Evolutionary conservation across 2,888 invertebrate genomes (phyloP), one percentile per base, ranked within the genome.

Genomic region (Palloptera scutellata): DNA sequence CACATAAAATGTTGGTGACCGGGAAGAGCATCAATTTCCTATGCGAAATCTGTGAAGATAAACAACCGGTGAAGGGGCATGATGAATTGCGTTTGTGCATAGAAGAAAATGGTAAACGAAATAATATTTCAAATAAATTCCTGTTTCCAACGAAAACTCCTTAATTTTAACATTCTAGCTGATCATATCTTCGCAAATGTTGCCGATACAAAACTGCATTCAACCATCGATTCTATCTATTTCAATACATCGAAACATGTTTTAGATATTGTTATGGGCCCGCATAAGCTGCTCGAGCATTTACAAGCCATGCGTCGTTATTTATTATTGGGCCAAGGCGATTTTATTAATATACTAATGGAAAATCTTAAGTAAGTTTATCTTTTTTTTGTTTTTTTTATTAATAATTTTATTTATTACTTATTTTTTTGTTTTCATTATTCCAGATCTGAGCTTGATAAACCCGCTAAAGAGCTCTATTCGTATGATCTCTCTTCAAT

Each of bases 1-100:
- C 97, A 0, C 91, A 91, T 71, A 94, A 94, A 87, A 96, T 98
- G 77, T 87, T 97, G 54, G 92, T 95, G 20, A 95, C 96, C 1
- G 98, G 98, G 64, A 98, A 98, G 85, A 96, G 95, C 80, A 96
- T 98, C 66, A 96, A 97, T 86, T 98, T 97, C 85, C 88, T 98
- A 78, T 89, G 95, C 19, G 94, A 96, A 84, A 92, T 97, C 60
- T 97, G 98, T 85, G 91, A 93, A 74, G 94, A 96, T 83, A 89
- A 90, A 75, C 89, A 90, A 1, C 89, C 90, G 6, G 86, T 92
- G 55, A 88, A 88, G 53, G 89, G 88, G 8, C 85, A 88, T 12
- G 88, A 89, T 69, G 85, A 87, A 59, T 82, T 89, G 43, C 87
- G 87, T 61, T 85, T 88, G 53, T 84, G 88, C 52, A 87, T 88